Percentiles rank a stretch among this genome's conserved stretches.
Conservation (phyloP, 2,888 invertebrate species). For the Boloria euphrosyne region DNA sequence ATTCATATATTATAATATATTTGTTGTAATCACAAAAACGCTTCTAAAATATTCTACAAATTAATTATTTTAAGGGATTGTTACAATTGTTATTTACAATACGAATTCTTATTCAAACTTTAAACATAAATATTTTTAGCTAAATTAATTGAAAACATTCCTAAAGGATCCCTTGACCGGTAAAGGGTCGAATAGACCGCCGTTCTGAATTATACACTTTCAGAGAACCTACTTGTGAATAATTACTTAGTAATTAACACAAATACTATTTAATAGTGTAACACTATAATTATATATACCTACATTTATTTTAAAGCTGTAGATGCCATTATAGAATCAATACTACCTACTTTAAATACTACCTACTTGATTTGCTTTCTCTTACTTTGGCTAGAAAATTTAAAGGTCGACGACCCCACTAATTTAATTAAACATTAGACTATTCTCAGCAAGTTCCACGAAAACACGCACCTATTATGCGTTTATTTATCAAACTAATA, state of each 20-base stretch:
- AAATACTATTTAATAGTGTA: conserved; percentile 13
- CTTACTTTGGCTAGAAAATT: conserved; percentile 5
- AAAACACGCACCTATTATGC: conserved; percentile 35
- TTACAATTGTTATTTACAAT: conserved; percentile 33
- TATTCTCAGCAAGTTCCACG: conserved; percentile 24
- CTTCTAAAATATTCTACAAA: conserved; percentile 10
- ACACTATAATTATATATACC: neutral
- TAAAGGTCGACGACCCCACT: conserved; percentile 24
- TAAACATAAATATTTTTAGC: conserved; percentile 54
- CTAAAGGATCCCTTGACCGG: conserved; percentile 49
- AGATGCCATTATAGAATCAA: too few relatives aligned
- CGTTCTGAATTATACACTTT: conserved; percentile 59
- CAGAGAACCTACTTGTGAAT: conserved; percentile 39
- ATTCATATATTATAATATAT: conserved; percentile 1
- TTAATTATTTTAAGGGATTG: conserved; percentile 19
- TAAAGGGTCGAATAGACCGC: conserved; percentile 53
- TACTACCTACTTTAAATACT: neutral
- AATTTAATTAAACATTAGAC: conserved; percentile 32
- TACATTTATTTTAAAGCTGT: too few relatives aligned
- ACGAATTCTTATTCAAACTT: conserved; percentile 49
- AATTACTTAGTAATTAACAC: conserved; percentile 44
- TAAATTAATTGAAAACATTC: conserved; percentile 63
- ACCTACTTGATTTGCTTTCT: neutral
- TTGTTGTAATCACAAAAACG: neutral
- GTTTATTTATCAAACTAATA: conserved; percentile 28